These are phyloP conservation scores for Lampris megalopsis DNA, from an alignment of 2,113 vertebrate species.

Conservation along the genomic window DNA sequence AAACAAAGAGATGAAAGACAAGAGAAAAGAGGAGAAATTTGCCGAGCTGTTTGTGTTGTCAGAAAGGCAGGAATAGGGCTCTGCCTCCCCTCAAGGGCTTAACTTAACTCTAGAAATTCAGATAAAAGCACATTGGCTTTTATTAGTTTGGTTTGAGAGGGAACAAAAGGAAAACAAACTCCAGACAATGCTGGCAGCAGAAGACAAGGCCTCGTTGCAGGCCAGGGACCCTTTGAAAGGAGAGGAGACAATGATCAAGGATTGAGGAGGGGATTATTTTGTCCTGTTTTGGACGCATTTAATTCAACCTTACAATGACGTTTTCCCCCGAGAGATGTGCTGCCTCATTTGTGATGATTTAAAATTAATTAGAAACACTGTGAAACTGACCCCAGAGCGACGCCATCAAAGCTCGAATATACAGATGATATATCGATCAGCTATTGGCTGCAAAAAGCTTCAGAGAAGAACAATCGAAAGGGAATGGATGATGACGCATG, in stretches of 20 bases:
- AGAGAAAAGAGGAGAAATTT: slow-evolving; percentile 4
- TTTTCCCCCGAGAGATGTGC: slow-evolving; percentile 60
- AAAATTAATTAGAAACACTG: slow-evolving; percentile 68
- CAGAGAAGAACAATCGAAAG: slow-evolving; percentile 49
- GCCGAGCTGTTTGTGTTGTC: slow-evolving; percentile 40
- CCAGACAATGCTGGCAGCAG: slow-evolving; percentile 70
- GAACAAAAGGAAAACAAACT: slow-evolving; percentile 70
- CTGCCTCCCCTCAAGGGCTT: slow-evolving; percentile 42
- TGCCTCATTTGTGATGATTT: slow-evolving; percentile 76
- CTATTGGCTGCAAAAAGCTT: slow-evolving; percentile 43
- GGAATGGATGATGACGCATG: slow-evolving; percentile 56
- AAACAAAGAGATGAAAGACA: slow-evolving; percentile 36
- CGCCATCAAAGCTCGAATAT: slow-evolving; percentile 51
- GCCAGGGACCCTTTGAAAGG: slow-evolving; percentile 50
- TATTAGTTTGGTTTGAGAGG: slow-evolving; percentile 68
- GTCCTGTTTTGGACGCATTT: slow-evolving; percentile 66
- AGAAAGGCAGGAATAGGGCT: slow-evolving; percentile 30
- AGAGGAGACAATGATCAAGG: slow-evolving; percentile 44
- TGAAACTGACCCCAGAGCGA: slow-evolving; percentile 50
- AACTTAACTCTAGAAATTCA: slow-evolving; percentile 54
- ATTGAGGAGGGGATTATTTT: slow-evolving; percentile 61
- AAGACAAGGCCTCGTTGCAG: slow-evolving; percentile 56
- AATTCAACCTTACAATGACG: slow-evolving; percentile 80
- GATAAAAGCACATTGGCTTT: slow-evolving; percentile 68
- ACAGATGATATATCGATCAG: slow-evolving; percentile 66